Evolutionary conservation across 2,888 invertebrate species (phyloP).

Genomic region (Oegoconia quadripuncta): DNA sequence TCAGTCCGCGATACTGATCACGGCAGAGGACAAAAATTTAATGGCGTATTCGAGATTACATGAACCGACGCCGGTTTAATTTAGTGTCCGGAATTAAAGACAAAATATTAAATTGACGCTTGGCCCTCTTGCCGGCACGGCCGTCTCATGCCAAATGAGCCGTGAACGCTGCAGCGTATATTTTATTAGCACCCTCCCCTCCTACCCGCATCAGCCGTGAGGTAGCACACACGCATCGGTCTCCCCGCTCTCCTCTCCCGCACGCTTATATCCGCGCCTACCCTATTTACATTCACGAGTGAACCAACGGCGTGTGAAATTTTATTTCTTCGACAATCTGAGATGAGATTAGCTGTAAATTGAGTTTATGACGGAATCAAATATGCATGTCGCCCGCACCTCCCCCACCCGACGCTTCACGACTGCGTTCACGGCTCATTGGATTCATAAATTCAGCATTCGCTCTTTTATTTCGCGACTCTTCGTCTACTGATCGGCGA

Average conservation of each 20-base stretch:
- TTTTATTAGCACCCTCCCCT: constrained; percentile 47
- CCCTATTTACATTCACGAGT: constrained; percentile 66
- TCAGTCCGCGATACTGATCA: constrained; percentile 68
- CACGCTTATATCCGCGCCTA: constrained; percentile 30
- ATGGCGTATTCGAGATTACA: constrained; percentile 55
- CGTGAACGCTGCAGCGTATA: constrained; percentile 56
- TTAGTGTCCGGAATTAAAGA: constrained; percentile 51
- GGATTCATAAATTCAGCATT: constrained; percentile 55
- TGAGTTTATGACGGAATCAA: constrained; percentile 75
- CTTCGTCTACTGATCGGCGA: constrained; percentile 45
- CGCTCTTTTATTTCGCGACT: constrained; percentile 53
- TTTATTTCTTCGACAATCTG: constrained; percentile 78
- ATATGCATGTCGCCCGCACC: constrained; percentile 58
- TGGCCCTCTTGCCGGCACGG: constrained; percentile 36
- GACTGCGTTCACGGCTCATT: constrained; percentile 54
- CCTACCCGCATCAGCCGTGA: constrained; percentile 21
- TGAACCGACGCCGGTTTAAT: constrained; percentile 46
- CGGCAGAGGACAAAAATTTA: constrained; percentile 66
- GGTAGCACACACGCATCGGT: constrained; percentile 29
- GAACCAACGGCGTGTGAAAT: constrained; percentile 69
- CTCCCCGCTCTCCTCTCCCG: constrained; percentile 18
- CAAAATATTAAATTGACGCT: constrained; percentile 57
- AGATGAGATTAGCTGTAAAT: constrained; percentile 77
- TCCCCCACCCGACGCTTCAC: constrained; percentile 19
- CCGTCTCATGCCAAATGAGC: constrained; percentile 54